Evolutionary conservation across 2,888 invertebrate species (phyloP).

Genomic region (Smittia aterrima): DNA sequence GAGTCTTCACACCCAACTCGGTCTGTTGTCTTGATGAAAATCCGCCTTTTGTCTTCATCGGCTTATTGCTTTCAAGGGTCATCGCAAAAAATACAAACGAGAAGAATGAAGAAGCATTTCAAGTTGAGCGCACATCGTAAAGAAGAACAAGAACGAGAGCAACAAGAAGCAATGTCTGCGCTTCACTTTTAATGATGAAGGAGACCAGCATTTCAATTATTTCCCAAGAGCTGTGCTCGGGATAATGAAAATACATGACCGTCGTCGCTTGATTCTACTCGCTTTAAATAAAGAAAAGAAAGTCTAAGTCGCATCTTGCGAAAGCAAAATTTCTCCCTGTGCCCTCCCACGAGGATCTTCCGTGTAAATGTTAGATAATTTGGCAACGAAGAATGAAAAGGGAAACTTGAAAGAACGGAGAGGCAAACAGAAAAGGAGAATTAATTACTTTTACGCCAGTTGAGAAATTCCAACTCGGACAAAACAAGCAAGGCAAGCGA

Average conservation of each 20-base stretch:
- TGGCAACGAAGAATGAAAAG: neutral
- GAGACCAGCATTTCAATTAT: conserved; percentile 1
- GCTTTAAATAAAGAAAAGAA: neutral
- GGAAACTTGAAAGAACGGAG: neutral
- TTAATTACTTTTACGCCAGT: conserved; percentile 11
- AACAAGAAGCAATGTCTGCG: neutral
- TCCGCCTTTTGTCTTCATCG: neutral
- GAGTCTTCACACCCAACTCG: neutral
- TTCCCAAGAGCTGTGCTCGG: neutral
- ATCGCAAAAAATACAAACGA: too few relatives aligned
- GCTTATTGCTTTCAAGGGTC: neutral
- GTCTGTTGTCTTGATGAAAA: neutral
- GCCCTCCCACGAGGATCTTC: neutral
- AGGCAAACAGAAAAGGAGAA: conserved; percentile 8
- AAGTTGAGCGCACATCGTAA: too few relatives aligned
- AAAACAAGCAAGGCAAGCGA: neutral
- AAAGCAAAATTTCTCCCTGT: neutral
- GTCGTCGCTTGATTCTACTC: neutral
- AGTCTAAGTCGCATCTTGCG: neutral
- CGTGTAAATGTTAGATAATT: conserved; percentile 17
- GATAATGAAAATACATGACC: conserved; percentile 18
- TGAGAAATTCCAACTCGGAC: neutral
- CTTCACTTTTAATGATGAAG: neutral
- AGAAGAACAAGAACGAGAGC: neutral
- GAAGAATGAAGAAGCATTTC: too few relatives aligned